Base-by-base conservation (phyloP, 2,888 invertebrate species). In the Incurvaria masculella region DNA sequence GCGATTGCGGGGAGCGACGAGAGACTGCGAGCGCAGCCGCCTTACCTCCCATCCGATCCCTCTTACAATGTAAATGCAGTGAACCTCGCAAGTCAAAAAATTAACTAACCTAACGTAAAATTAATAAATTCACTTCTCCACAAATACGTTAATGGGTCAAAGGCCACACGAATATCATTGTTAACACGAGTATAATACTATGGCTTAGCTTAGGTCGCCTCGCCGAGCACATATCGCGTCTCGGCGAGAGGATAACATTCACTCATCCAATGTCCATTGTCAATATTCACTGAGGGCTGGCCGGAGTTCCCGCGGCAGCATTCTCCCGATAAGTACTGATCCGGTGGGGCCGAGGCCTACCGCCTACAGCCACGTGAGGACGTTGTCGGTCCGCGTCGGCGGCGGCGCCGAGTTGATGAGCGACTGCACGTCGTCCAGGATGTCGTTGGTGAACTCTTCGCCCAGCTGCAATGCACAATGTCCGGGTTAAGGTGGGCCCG, bases 391-490 rank as follows among this genome's bases (percentile, higher is more conserved):
- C 81, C 92, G 93, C 72, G 86, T 89, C 63, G 88, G 86, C 72
- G 86, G 89, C 63, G 88, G 86, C 63, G 90, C 86, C 58, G 94
- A 88, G 79, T 90, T 91, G 66, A 94, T 91, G 64, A 95, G 82
- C 58, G 89, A 91, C 75, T 94, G 91, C 65, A 94, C 93, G 72
- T 89, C 90, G 62, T 92, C 92, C 66, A 94, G 81, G 67, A 93
- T 90, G 69, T 91, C 91, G 72, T 82, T 89, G 65, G 90, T 87
- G 69, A 94, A 89, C 72, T 93, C 33, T 11, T 8, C 93, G 64
- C 88, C 87, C 65, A 93, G 79, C 88, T 89, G 80, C 52, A 82
- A 81, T 53, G 53, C 55, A 58, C 58, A 47, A 50, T 17, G 5
- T 23, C 23, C 5, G 5, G 23, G 23, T 23, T 23, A 23, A 23